These are phyloP conservation scores for Dryoscopus gambensis DNA, from an alignment of 2,113 vertebrate species.

Conservation along the genomic window DNA sequence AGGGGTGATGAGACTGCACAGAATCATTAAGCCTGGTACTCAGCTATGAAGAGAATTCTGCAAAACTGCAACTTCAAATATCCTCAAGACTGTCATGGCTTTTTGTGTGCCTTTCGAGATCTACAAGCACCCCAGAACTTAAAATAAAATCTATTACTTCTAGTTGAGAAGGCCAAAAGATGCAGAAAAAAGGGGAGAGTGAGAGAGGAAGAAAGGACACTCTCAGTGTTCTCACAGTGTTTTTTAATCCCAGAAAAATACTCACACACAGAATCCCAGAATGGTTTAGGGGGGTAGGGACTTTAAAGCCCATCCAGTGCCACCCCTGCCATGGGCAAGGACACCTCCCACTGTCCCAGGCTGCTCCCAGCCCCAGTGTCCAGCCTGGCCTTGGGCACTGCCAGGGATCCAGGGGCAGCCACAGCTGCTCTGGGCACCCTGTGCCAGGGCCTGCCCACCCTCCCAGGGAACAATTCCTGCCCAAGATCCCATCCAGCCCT, in stretches of 20 bases:
- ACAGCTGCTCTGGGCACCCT: background rate
- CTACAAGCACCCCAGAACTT: background rate
- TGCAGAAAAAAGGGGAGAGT: background rate
- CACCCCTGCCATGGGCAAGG: background rate
- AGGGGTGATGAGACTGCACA: background rate
- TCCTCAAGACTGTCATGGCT: background rate
- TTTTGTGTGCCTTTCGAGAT: background rate
- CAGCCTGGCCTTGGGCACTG: background rate
- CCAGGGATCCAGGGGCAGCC: background rate
- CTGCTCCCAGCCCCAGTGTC: background rate
- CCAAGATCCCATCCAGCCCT: fast-evolving
- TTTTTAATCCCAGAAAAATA: background rate
- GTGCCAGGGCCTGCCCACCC: background rate
- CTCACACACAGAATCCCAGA: background rate
- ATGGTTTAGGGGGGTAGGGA: fast-evolving
- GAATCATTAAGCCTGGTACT: background rate
- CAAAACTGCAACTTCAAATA: background rate
- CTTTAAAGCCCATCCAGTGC: fast-evolving
- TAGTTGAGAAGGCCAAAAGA: background rate
- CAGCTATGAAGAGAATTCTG: background rate
- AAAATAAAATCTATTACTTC: background rate
- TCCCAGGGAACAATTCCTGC: background rate
- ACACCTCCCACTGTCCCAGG: background rate
- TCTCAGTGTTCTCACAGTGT: background rate
- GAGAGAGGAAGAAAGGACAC: background rate